Base-by-base conservation (phyloP, 2,113 vertebrate genomes). In the Mesoclemmys tuberculata region DNA sequence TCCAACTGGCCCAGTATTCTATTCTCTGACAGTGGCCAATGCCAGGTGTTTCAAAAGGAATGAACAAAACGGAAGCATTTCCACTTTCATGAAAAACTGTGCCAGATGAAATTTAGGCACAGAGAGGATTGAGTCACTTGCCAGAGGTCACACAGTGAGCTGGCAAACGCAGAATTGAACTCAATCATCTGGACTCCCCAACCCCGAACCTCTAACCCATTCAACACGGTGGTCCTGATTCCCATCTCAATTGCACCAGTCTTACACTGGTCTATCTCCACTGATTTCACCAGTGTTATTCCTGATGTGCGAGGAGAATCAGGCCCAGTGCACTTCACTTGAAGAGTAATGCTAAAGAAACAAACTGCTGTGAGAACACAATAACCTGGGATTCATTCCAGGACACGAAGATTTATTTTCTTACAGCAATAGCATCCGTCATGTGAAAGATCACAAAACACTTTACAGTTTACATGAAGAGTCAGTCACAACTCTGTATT, bases 141-240 rank as follows among this genome's bases (percentile, higher is more conserved):
- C 51, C 41, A 24, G 2, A 1, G 5, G 8, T 19, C 61, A 16
- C 7, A 0, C 2, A 8, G 12, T 19, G 5, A 0, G 0, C 48
- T 3, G n/a, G 10, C 1, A 3, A 29, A 10, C 46, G 1, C 0
- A 1, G 29, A 77, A 18, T 19, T 11, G 14, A 5, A 29, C 12
- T 8, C 2, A 4, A 14, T 16, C 6, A 0, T 2, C 0, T 5
- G 54, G 27, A 13, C 49, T 48, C 51, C 84, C 82, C 68, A 38
- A 0, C 18, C 78, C 68, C 16, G 31, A 41, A 0, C 46, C 79
- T 64, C 29, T 10, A 29, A 86, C 2, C 44, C 74, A 61, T 64
- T 55, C 49, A 10, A 2, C 35, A 12, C n/a, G 21, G 21, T 27
- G 27, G 14, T 44, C 82, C 87, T 51, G 56, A 22, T 24, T 21